Evolutionary conservation across 2,797 vertebrate species (phyloP).

Genomic region (Emydoidea blandingii): DNA sequence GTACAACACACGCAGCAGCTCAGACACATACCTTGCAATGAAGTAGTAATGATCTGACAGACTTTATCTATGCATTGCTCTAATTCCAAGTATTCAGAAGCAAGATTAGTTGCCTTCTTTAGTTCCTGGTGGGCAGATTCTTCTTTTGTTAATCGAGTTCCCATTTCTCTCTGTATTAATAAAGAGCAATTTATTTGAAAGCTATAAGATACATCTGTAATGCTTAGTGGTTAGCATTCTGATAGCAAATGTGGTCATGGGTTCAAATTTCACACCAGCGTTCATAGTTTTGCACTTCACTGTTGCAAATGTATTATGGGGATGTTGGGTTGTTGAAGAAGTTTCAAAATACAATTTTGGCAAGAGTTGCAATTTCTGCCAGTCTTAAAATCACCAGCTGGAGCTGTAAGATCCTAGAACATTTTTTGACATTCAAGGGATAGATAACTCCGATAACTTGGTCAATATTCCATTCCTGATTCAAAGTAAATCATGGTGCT

Average conservation of each 20-base stretch:
- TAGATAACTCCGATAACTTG: background rate
- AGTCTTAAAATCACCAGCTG: accelerated
- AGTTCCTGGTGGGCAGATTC: constrained; percentile 61
- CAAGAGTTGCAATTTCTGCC: background rate
- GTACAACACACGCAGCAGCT: background rate
- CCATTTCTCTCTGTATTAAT: constrained; percentile 79
- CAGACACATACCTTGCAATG: constrained; percentile 83
- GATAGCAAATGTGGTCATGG: background rate
- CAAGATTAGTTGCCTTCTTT: constrained; percentile 75
- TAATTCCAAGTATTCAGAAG: constrained; percentile 83
- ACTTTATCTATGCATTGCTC: constrained; percentile 84
- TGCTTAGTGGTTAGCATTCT: background rate
- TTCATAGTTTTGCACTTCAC: background rate
- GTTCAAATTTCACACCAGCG: background rate
- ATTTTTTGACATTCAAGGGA: background rate
- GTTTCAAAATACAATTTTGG: background rate
- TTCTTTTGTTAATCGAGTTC: constrained; percentile 58
- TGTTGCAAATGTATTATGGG: background rate
- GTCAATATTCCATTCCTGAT: background rate
- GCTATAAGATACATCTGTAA: background rate
- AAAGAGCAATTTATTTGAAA: background rate
- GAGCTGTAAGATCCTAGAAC: background rate
- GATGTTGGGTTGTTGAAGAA: accelerated
- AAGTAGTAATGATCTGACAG: constrained; percentile 74
- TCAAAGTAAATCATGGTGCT: background rate